phyloP scores from a whole-genome alignment of 2,113 vertebrate genomes.

The Thamnaconus septentrionalis region DNA sequence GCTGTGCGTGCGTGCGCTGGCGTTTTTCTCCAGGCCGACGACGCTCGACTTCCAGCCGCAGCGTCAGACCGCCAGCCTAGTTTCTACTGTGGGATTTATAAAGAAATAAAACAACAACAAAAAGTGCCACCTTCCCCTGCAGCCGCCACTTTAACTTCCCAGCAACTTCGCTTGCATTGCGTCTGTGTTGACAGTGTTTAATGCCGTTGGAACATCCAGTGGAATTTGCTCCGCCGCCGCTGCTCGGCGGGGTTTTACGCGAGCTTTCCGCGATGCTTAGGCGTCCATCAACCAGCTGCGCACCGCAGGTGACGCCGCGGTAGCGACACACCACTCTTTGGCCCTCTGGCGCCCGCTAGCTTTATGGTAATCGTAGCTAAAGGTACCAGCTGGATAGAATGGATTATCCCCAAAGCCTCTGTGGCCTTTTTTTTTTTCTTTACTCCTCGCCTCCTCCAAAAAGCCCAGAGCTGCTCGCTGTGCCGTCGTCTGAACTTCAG shows the following conservation, averaged over 20 bases:
- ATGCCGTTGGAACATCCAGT: slow-evolving; percentile 64
- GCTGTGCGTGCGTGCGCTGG: too few relatives aligned
- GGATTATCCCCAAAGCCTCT: slow-evolving; percentile 46
- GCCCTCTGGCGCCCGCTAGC: slow-evolving; percentile 32
- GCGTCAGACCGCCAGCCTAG: slow-evolving; percentile 29
- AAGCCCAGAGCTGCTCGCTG: slow-evolving; percentile 8
- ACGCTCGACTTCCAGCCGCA: slow-evolving; percentile 13
- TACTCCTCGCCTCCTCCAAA: neutral
- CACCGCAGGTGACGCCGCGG: slow-evolving; percentile 55
- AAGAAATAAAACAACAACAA: slow-evolving; percentile 50
- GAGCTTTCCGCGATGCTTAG: slow-evolving; percentile 63
- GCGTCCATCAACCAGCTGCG: slow-evolving; percentile 66
- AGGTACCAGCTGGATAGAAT: slow-evolving; percentile 48
- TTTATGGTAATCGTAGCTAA: slow-evolving; percentile 53
- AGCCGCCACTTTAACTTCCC: slow-evolving; percentile 59
- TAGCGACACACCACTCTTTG: slow-evolving; percentile 56
- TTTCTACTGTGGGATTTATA: slow-evolving; percentile 66
- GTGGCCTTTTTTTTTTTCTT: slow-evolving; percentile 23
- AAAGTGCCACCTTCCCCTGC: too few relatives aligned
- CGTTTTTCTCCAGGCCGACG: too few relatives aligned
- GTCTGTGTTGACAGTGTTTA: slow-evolving; percentile 76
- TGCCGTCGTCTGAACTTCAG: too few relatives aligned
- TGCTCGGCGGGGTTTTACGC: slow-evolving; percentile 60
- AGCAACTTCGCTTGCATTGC: slow-evolving; percentile 49
- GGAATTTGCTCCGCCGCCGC: slow-evolving; percentile 54